Base-by-base conservation (phyloP, 2,888 invertebrate genomes). In the Taphrorychus bicolor region DNA sequence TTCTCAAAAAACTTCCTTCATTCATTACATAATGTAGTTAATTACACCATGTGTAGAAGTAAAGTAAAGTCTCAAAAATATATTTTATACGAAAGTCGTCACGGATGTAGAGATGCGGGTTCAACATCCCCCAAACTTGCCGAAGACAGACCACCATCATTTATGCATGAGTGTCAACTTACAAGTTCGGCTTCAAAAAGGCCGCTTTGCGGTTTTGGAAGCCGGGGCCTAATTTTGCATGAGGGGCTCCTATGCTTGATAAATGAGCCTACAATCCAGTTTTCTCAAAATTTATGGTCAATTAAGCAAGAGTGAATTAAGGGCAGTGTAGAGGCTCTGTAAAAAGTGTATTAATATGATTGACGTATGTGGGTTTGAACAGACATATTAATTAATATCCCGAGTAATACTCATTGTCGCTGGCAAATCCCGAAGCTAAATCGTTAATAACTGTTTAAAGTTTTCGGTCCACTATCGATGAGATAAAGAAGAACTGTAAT, bases 401-500 rank as follows among this genome's bases (percentile, higher is more conserved):
- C n/a, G n/a, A n/a, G n/a, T n/a, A n/a, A n/a, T n/a, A n/a, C n/a
- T n/a, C n/a, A n/a, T n/a, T n/a, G n/a, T n/a, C n/a, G n/a, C n/a
- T n/a, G n/a, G n/a, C n/a, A n/a, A n/a, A n/a, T n/a, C n/a, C n/a
- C n/a, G n/a, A n/a, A n/a, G n/a, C n/a, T n/a, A n/a, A n/a, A n/a
- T n/a, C n/a, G n/a, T n/a, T n/a, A n/a, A n/a, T n/a, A n/a, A n/a
- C n/a, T n/a, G n/a, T n/a, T n/a, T n/a, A n/a, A n/a, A n/a, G 14
- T 45, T 45, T 45, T 32, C 11, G 32, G 32, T 32, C 7, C 11
- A 32, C 5, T 24, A 17, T 59, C 51, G 51, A 51, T 59, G 59
- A 51, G 51, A 59, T 40, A 40, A 24, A 59, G 51, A 59, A 48
- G 59, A 59, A 48, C 48, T 59, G 14, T 59, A 51, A 61, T 52